These are phyloP conservation scores for Malacosoma neustria DNA, from an alignment of 2,888 invertebrate genomes.

Conservation along the genomic window DNA sequence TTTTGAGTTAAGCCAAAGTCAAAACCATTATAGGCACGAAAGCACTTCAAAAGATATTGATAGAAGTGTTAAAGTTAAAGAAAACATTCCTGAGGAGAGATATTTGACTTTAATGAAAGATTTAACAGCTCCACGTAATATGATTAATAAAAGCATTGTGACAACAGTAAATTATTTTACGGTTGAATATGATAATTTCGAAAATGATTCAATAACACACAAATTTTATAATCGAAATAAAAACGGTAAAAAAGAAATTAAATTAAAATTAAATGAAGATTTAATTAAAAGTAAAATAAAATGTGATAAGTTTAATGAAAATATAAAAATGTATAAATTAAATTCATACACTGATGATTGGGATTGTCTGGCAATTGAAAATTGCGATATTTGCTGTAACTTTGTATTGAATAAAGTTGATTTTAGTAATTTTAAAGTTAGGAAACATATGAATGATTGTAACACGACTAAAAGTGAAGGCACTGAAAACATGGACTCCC, in stretches of 20 bases:
- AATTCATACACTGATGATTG: neutral
- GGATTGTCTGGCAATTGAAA: slow-evolving; percentile 15
- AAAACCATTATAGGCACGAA: slow-evolving; percentile 15
- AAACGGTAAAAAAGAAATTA: neutral
- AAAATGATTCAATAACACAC: slow-evolving; percentile 4
- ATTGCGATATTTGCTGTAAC: slow-evolving; percentile 42
- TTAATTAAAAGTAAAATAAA: no score
- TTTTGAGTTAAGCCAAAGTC: slow-evolving; percentile 56
- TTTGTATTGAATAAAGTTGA: slow-evolving; percentile 19
- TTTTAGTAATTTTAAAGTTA: slow-evolving; percentile 23
- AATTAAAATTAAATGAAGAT: neutral
- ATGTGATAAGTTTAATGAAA: no score
- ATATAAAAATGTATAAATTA: no score
- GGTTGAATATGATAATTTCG: slow-evolving; percentile 33
- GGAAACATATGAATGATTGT: slow-evolving; percentile 28
- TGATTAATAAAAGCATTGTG: slow-evolving; percentile 35
- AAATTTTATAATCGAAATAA: slow-evolving; percentile 8
- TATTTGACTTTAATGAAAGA: slow-evolving; percentile 39
- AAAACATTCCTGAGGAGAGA: slow-evolving; percentile 26
- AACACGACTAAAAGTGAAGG: slow-evolving; percentile 14
- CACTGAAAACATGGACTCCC: slow-evolving; percentile 16
- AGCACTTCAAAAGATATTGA: neutral
- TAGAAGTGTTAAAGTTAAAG: slow-evolving; percentile 8
- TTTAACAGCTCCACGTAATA: slow-evolving; percentile 38
- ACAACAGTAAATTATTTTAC: slow-evolving; percentile 51